phyloP scores from a whole-genome alignment of 1,140 invertebrate species.

The Apis cerana region DNA sequence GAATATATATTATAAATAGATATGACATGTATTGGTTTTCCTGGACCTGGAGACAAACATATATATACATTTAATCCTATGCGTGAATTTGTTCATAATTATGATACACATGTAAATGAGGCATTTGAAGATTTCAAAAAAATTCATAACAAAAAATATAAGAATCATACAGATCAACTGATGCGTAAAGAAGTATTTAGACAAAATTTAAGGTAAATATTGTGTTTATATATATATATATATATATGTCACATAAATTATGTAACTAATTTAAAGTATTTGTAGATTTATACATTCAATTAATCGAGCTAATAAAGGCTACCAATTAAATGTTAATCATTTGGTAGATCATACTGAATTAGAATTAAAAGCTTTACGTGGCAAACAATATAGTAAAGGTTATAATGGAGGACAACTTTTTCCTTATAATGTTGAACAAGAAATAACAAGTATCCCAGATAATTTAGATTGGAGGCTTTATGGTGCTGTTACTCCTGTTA shows the following conservation, averaged over 20 bases:
- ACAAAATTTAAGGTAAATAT: slow-evolving; percentile 89
- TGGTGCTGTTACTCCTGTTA: slow-evolving; percentile 96
- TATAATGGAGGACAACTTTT: slow-evolving; percentile 91
- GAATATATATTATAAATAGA: slow-evolving; percentile 79
- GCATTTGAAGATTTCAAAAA: slow-evolving; percentile 90
- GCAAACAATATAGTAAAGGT: slow-evolving; percentile 84
- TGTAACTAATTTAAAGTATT: slow-evolving; percentile 33
- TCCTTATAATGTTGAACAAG: slow-evolving; percentile 83
- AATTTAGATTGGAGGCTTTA: slow-evolving; percentile 94
- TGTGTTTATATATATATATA: not conserved
- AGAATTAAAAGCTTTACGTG: slow-evolving; percentile 91
- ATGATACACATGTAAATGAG: slow-evolving; percentile 87
- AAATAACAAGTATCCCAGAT: slow-evolving; percentile 83
- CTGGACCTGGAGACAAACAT: slow-evolving; percentile 91
- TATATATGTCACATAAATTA: not conserved
- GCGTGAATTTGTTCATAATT: slow-evolving; percentile 91
- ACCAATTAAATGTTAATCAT: slow-evolving; percentile 91
- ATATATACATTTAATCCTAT: slow-evolving; percentile 95
- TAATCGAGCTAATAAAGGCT: slow-evolving; percentile 90
- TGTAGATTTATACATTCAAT: slow-evolving; percentile 91
- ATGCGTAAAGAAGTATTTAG: slow-evolving; percentile 90
- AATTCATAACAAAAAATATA: slow-evolving; percentile 88
- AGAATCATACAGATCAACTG: slow-evolving; percentile 84
- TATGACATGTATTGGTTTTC: slow-evolving; percentile 90
- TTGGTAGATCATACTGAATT: slow-evolving; percentile 90